A percentile compares a stretch with the other conserved stretches of the same genome.
Conservation (phyloP, 37 sponge, comb jelly and placozoan genomes). For the Halisarca cf. caerulea region DNA sequence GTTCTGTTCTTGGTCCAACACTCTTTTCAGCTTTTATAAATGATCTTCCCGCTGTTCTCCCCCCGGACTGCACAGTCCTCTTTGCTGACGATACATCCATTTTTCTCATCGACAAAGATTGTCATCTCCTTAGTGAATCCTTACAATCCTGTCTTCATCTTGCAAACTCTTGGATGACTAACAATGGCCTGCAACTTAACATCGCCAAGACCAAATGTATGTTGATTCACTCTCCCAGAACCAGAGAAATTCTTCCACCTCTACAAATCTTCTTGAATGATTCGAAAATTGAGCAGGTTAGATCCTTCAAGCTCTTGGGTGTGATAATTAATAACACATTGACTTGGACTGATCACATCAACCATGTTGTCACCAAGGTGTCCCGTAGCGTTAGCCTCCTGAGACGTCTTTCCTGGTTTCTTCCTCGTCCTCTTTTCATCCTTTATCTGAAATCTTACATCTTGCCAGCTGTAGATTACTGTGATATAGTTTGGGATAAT, state of each 20-base stretch:
- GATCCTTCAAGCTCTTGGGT: not conserved
- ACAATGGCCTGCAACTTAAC: not conserved
- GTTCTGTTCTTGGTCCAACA: not conserved
- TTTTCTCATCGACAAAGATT: not conserved
- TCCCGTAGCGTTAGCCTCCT: not conserved
- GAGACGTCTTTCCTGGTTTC: slow-evolving; percentile 7
- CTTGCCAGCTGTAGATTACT: not conserved
- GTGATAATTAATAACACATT: not conserved
- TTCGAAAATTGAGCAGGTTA: not conserved
- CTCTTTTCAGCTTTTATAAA: not conserved
- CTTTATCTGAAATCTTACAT: not conserved
- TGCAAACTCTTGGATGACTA: not conserved
- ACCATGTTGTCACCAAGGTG: not conserved
- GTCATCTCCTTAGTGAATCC: not conserved
- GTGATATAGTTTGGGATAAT: not conserved
- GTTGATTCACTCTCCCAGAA: not conserved
- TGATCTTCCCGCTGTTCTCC: not conserved
- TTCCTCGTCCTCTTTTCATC: not conserved
- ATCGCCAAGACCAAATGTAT: not conserved
- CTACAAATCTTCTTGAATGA: not conserved
- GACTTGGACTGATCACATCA: not conserved
- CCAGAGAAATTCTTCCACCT: not conserved
- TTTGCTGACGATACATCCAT: slow-evolving; percentile 9
- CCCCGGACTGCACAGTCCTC: not conserved
- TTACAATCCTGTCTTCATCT: not conserved